phyloP scores from a whole-genome alignment of 2,113 vertebrate genomes.

The Gorsachius goisagi region DNA sequence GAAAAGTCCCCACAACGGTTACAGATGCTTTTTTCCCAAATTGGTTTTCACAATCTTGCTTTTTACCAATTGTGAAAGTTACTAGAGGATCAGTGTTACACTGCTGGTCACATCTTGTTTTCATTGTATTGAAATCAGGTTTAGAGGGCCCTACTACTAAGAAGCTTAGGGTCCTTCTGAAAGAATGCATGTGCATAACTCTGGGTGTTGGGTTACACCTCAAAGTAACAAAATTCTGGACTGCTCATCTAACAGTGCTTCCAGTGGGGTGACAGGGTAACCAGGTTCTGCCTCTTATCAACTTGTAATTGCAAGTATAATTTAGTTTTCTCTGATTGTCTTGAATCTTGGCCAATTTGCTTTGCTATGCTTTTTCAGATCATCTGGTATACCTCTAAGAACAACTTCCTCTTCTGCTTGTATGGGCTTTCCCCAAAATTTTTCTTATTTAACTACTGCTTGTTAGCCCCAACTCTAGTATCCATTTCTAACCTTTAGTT shows the following conservation, averaged over 20 bases:
- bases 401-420: background rate
- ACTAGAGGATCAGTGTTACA: conserved; percentile 52
- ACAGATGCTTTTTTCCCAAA: background rate
- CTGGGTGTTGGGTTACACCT: background rate
- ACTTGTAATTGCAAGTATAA: background rate
- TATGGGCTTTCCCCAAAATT: rapidly evolving
- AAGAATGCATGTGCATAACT: conserved; percentile 1
- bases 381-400: background rate
- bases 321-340: background rate
- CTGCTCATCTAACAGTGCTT: background rate
- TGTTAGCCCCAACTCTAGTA: background rate
- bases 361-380: background rate
- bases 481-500: background rate
- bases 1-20: background rate
- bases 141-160: conserved; percentile 50
- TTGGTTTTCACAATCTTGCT: background rate
- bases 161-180: conserved; percentile 31
- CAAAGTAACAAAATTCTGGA: background rate
- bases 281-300: background rate
- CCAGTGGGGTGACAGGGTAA: background rate
- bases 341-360: background rate
- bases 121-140: conserved; percentile 62
- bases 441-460: background rate
- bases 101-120: conserved; percentile 70
- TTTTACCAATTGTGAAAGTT: conserved; percentile 69